A percentile compares a stretch with the other conserved stretches of the same genome.
These are phyloP conservation scores for Alligator mississippiensis DNA, from an alignment of 2,113 vertebrate genomes.

Conservation along the genomic window DNA sequence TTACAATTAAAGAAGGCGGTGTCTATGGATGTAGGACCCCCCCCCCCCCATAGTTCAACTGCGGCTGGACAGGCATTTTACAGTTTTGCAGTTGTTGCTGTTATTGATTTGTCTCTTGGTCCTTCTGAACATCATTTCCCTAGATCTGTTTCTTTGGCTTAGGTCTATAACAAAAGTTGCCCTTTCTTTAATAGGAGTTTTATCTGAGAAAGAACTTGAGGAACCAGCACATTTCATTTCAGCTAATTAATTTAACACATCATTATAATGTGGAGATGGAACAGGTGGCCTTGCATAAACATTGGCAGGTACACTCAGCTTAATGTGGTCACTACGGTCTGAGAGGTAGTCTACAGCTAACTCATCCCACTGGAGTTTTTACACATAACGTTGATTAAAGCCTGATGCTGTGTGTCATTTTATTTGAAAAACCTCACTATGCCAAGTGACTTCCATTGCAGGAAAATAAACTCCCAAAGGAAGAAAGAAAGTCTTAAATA, in stretches of 20 bases:
- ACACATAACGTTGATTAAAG: not conserved
- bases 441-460: not conserved
- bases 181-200: not conserved
- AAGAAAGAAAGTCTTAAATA: not conserved
- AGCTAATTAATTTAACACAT: not conserved
- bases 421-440: not conserved
- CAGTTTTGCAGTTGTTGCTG: not conserved
- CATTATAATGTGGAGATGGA: not conserved
- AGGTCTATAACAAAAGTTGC: not conserved
- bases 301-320: not conserved
- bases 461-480: not conserved
- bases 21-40: too few species aligned
- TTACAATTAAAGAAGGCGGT: too few species aligned
- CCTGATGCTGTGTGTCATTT: not conserved
- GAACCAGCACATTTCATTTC: not conserved
- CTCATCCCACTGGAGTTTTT: not conserved
- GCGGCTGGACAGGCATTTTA: too few species aligned
- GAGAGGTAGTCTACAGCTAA: not conserved
- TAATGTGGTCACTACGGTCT: not conserved
- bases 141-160: not conserved
- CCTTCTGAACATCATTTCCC: not conserved
- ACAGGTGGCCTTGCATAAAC: not conserved
- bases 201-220: not conserved
- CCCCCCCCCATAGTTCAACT: too few species aligned
- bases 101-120: not conserved